These are phyloP conservation scores for Exaiptasia diaphana DNA, from an alignment of 64 coral and sea anemone species.

Conservation along the genomic window DNA sequence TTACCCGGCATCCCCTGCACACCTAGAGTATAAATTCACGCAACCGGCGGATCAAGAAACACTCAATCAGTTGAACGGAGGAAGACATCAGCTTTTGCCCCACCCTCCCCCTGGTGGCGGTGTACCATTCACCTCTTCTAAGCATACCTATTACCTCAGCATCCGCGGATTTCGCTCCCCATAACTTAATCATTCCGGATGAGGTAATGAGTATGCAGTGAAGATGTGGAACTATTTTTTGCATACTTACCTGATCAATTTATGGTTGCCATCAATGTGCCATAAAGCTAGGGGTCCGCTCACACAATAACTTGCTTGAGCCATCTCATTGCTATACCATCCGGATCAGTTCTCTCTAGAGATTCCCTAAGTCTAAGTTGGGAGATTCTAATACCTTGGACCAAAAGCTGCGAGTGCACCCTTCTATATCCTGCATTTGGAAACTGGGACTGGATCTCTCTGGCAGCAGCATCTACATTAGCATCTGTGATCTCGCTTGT, in stretches of 20 bases:
- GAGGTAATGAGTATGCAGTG: constrained; percentile 43
- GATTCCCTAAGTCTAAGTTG: neutral
- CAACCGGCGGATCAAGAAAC: no score
- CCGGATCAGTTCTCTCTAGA: constrained; percentile 6
- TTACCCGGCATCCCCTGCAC: no score
- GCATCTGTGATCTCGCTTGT: constrained; percentile 23
- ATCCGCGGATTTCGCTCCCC: neutral
- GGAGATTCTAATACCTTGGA: neutral
- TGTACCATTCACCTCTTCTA: no score
- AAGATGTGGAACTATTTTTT: neutral
- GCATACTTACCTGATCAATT: constrained; percentile 5
- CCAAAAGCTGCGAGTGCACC: constrained; percentile 1
- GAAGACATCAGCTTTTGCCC: no score
- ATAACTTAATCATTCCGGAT: constrained; percentile 13
- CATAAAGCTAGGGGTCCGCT: constrained; percentile 6
- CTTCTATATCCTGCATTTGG: constrained; percentile 20
- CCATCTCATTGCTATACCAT: constrained; percentile 21
- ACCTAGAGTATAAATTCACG: no score
- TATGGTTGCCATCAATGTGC: constrained; percentile 1
- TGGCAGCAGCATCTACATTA: constrained; percentile 12
- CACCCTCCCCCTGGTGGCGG: no score
- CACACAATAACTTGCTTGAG: neutral
- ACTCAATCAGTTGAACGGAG: no score
- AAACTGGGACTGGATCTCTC: neutral
- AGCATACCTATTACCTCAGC: no score